Evolutionary conservation across 2,113 vertebrate species (phyloP).

Genomic region (Gymnarchus niloticus): DNA sequence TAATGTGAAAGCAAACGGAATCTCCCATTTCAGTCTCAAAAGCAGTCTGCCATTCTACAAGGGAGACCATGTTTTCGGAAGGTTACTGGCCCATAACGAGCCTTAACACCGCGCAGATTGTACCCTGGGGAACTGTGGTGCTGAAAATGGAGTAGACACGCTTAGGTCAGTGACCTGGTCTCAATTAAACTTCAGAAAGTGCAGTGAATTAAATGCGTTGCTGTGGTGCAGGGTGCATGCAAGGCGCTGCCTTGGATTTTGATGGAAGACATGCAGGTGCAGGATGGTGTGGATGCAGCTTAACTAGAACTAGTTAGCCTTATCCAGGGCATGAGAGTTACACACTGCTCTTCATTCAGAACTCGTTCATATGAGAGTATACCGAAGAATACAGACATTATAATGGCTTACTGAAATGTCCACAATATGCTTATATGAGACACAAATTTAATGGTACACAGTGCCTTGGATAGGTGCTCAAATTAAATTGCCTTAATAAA

Average conservation of each 20-base stretch:
- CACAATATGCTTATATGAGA: background rate
- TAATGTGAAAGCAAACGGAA: background rate
- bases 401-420: background rate
- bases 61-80: background rate
- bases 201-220: background rate
- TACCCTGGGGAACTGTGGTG: background rate
- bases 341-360: background rate
- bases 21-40: background rate
- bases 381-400: background rate
- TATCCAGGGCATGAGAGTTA: background rate
- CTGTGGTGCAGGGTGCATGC: background rate
- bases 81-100: slow-evolving; percentile 9
- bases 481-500: background rate
- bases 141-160: background rate
- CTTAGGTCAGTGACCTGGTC: background rate
- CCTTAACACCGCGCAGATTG: background rate
- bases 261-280: background rate
- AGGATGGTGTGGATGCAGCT: background rate
- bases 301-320: background rate
- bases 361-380: background rate
- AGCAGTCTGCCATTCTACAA: background rate
- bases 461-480: background rate
- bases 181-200: background rate
- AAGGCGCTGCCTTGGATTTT: background rate
- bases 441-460: background rate